phyloP scores from a whole-genome alignment of 2,113 vertebrate species.

The Anguilla japonica region DNA sequence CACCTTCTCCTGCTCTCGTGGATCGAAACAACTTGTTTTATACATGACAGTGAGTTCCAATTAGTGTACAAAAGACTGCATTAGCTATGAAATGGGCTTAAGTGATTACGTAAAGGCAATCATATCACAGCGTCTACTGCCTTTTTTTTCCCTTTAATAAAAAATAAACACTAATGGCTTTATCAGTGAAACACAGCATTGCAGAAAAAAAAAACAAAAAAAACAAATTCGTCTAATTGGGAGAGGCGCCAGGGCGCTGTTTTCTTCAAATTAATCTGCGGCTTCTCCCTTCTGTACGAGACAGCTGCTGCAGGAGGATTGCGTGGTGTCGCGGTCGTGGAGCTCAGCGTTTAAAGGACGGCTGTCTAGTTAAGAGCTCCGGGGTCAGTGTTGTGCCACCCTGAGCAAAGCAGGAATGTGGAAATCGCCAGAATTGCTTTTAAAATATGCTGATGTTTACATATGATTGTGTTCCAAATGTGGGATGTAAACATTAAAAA shows the following conservation, averaged over 20 bases:
- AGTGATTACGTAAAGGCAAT: conserved; percentile 38
- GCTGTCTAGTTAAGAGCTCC: not conserved
- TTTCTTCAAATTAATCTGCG: conserved; percentile 35
- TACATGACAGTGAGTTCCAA: conserved; percentile 42
- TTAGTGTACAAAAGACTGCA: conserved; percentile 31
- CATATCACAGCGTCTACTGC: conserved; percentile 27
- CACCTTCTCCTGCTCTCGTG: not conserved
- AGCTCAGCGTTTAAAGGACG: not conserved
- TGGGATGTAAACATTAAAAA: not conserved
- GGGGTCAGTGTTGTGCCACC: not conserved
- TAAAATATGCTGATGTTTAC: not conserved
- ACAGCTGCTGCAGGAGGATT: not conserved
- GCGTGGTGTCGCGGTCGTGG: no score
- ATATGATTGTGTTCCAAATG: not conserved
- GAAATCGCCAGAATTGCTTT: conserved; percentile 17
- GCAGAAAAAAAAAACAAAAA: conserved; percentile 13
- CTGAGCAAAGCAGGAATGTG: not conserved
- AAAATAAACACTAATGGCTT: conserved; percentile 24
- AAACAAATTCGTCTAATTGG: conserved; percentile 27
- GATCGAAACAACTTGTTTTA: conserved; percentile 11
- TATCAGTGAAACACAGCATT: not conserved
- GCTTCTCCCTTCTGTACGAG: conserved; percentile 12
- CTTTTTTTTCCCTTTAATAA: conserved; percentile 17
- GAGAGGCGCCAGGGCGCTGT: conserved; percentile 20
- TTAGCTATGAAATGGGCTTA: conserved; percentile 29